Base-by-base conservation (phyloP, 1,140 invertebrate species). In the Luehdorfia chinensis region DNA sequence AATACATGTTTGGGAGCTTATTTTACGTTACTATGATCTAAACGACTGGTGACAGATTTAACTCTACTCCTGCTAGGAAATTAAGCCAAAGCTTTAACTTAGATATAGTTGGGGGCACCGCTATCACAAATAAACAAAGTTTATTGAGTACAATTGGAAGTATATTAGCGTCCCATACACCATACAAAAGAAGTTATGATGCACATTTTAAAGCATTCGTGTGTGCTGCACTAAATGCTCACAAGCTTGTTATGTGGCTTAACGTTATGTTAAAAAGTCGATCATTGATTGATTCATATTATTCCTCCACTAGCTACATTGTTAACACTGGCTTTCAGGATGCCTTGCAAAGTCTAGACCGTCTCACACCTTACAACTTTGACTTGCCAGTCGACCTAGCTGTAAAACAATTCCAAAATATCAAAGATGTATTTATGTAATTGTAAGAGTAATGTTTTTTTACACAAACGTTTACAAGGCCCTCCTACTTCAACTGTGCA, bases 121-220 rank as follows among this genome's bases (percentile, higher is more conserved):
- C 93, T 25, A 91, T 94, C 15, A 98, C 96, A 11, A 94, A 95
- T 49, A 98, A 98, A 75, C 97, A 97, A 80, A 94, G 94, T 62
- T 89, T 99, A 56, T 86, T 99, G 15, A 94, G 94, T 59, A 93
- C 94, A 28, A 96, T 99, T 59, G 96, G 97, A 19, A 96, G 94
- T 58, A 97, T 99, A 44, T 91, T 98, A 34, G 90, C 93, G 12
- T 94, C 95, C 12, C 98, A 99, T 87, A 92, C 91, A 7, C 94
- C 93, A 0, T 96, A 98, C 52, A 98, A 98, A 80, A 90, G 97
- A 70, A 97, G 95, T 68, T 94, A 92, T 59, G 97, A 99, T 88
- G 95, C 97, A 2, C 97, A 98, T 87, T 99, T 99, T 74, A 99
- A 99, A 88, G 97, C 98, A 11, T 98, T 99, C 77, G 91, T 99